Percentiles rank a stretch among this genome's conserved stretches.
phyloP scores from a whole-genome alignment of 2,888 invertebrate species.

The Thecophora atra region DNA sequence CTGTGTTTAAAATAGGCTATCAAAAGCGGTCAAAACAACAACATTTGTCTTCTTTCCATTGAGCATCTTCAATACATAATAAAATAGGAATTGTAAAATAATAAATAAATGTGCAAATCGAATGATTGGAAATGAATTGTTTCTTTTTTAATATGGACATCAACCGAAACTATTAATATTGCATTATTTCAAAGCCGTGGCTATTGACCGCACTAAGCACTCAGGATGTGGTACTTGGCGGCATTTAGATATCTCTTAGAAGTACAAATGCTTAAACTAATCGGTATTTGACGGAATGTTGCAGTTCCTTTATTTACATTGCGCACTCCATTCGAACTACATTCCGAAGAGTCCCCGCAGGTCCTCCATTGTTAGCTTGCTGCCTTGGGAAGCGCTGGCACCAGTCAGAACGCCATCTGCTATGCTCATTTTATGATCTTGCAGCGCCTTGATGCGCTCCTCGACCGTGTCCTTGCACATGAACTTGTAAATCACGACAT shows the following conservation, averaged over 20 bases:
- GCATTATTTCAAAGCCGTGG: background rate
- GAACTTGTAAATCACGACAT: constrained; percentile 86
- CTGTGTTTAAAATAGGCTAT: no score
- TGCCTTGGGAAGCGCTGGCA: constrained; percentile 70
- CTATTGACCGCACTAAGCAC: background rate
- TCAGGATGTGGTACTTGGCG: background rate
- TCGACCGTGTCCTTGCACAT: constrained; percentile 88
- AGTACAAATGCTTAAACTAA: background rate
- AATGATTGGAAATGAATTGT: constrained; percentile 7
- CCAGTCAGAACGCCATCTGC: constrained; percentile 83
- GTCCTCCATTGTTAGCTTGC: constrained; percentile 83
- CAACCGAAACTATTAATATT: background rate
- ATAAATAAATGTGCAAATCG: constrained; percentile 17
- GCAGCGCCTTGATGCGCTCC: constrained; percentile 82
- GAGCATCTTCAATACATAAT: background rate
- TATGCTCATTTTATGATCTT: constrained; percentile 80
- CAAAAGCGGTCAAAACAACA: no score
- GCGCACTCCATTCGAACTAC: constrained; percentile 20
- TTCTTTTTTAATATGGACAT: no score
- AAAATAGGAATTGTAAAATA: constrained; percentile 1
- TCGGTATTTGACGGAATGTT: no score
- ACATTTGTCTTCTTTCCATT: no score
- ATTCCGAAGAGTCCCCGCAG: constrained; percentile 76
- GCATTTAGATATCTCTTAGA: background rate
- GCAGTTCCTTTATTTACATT: no score